phyloP scores from a whole-genome alignment of 2,888 invertebrate species.

The Pristionchus exspectatus region DNA sequence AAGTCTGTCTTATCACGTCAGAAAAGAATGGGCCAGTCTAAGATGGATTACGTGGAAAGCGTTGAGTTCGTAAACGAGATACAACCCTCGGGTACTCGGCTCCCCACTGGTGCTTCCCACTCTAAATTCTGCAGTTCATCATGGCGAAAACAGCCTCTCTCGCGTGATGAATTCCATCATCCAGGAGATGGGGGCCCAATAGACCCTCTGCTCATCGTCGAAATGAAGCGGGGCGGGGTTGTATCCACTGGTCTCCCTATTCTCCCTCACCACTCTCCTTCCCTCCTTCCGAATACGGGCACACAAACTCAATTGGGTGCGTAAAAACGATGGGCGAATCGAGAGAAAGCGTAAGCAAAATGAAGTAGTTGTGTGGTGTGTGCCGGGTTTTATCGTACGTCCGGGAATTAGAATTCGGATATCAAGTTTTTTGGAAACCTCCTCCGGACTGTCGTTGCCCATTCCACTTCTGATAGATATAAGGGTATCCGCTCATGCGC shows the following conservation, averaged over 20 bases:
- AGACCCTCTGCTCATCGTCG: background rate
- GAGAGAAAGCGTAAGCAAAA: conserved; percentile 22
- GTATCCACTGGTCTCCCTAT: conserved; percentile 11
- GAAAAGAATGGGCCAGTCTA: no score
- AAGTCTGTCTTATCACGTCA: no score
- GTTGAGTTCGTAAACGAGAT: no score
- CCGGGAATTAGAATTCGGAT: background rate
- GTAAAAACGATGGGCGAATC: conserved; percentile 3
- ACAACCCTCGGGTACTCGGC: no score
- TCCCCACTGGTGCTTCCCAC: no score
- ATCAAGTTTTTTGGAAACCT: background rate
- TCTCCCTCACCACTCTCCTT: background rate
- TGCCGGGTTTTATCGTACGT: background rate
- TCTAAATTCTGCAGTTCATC: background rate
- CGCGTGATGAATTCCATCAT: conserved; percentile 6
- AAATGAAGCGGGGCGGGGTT: background rate
- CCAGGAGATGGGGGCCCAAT: no score
- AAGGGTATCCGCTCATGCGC: no score
- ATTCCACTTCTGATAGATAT: background rate
- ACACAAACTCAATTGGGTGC: conserved; percentile 49
- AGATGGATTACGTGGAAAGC: no score
- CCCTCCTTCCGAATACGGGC: conserved; percentile 24
- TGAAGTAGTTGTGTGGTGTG: conserved; percentile 10
- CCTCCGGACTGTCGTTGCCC: background rate
- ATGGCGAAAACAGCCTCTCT: background rate